Evolutionary conservation across 2,888 invertebrate species (phyloP).

Genomic region (Limnephilus auricula): DNA sequence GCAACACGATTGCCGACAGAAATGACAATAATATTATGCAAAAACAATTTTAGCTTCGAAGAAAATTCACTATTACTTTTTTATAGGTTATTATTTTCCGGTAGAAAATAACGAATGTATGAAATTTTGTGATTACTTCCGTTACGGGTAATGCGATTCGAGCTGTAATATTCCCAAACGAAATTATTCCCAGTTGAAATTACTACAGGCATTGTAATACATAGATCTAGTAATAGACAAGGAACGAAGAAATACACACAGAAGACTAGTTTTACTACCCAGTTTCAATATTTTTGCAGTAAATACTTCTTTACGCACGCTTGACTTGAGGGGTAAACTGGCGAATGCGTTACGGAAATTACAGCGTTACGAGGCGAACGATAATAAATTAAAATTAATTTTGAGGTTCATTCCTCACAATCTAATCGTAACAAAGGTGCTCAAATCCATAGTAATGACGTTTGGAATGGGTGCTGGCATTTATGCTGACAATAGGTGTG

Average conservation of each 20-base stretch:
- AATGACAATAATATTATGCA: not conserved
- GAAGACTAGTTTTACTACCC: not conserved
- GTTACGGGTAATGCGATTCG: not conserved
- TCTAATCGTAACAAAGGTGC: too few species aligned
- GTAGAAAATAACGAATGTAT: not conserved
- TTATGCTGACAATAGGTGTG: too few species aligned
- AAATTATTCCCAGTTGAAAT: not conserved
- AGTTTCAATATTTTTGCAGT: too few species aligned
- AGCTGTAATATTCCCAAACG: not conserved
- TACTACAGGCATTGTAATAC: not conserved
- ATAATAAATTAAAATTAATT: too few species aligned
- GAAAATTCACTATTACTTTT: not conserved
- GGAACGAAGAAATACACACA: not conserved
- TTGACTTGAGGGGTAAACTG: too few species aligned
- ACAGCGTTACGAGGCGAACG: too few species aligned
- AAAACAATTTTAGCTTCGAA: not conserved
- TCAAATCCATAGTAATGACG: too few species aligned
- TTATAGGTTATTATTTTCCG: not conserved
- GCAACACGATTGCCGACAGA: not conserved
- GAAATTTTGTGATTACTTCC: not conserved
- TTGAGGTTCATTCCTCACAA: too few species aligned
- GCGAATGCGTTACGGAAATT: too few species aligned
- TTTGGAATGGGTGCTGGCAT: too few species aligned
- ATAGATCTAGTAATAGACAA: not conserved
- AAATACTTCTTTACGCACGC: too few species aligned